Conservation (phyloP, 2,797 vertebrate genomes). For the Ispidina picta region DNA sequence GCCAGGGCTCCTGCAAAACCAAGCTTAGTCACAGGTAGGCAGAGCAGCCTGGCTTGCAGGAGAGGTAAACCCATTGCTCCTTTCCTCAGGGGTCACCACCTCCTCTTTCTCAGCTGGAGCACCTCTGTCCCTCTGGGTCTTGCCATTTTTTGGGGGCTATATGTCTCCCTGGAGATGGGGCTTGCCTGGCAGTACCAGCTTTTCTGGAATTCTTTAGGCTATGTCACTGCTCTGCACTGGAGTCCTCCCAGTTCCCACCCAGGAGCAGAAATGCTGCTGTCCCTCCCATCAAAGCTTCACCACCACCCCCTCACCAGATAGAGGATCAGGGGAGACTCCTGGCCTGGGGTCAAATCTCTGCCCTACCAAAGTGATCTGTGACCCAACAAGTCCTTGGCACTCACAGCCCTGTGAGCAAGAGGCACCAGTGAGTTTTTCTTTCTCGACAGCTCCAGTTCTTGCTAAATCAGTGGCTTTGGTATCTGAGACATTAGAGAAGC, state of each 20-base stretch:
- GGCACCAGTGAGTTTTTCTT: not conserved
- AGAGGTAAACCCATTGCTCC: not conserved
- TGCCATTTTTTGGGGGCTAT: not conserved
- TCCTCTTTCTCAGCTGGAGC: not conserved
- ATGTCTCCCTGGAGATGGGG: too few species aligned
- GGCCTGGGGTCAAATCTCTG: not conserved
- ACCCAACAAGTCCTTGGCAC: not conserved
- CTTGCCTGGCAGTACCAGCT: not conserved
- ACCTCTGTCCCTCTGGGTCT: not conserved
- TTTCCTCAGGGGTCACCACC: not conserved
- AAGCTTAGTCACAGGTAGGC: too few species aligned
- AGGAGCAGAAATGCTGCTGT: not conserved
- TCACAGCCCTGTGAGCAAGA: not conserved
- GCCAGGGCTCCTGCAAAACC: not conserved
- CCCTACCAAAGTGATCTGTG: not conserved
- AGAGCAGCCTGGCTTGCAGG: not conserved
- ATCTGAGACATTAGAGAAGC: not conserved
- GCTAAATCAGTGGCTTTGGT: not conserved
- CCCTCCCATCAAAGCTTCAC: not conserved
- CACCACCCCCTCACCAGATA: not conserved
- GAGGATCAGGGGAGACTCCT: not conserved
- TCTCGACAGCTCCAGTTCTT: not conserved
- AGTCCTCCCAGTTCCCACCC: not conserved
- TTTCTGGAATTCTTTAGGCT: not conserved
- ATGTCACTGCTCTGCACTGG: not conserved